Conservation (phyloP, 2,113 vertebrate species). For the Mus musculus region DNA sequence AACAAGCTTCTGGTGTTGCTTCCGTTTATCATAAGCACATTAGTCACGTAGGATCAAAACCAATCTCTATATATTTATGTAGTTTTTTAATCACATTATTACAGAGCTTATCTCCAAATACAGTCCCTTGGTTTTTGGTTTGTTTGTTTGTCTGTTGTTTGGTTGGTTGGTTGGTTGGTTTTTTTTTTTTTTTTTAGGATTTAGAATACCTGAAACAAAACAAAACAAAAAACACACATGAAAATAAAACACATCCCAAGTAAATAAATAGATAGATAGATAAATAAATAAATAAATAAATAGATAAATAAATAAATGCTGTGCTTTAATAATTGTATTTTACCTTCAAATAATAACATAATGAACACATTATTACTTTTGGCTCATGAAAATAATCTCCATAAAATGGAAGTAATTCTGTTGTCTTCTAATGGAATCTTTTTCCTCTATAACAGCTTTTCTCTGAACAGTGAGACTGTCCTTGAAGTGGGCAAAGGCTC, state of each 20-base stretch:
- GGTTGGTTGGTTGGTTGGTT: too few species aligned
- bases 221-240: neutral
- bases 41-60: neutral
- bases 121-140: neutral
- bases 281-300: neutral
- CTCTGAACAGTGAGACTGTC: neutral
- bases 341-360: neutral
- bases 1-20: neutral
- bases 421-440: neutral
- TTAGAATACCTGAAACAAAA: neutral
- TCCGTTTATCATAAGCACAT: neutral
- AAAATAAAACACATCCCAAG: neutral
- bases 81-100: neutral
- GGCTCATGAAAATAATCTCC: slow-evolving; percentile 5
- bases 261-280: neutral
- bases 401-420: slow-evolving; percentile 5
- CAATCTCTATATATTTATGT: neutral
- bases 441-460: neutral
- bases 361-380: neutral
- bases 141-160: too few species aligned
- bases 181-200: neutral
- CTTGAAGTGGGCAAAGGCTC: neutral
- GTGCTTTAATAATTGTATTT: neutral
- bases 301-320: neutral
- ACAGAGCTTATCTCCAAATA: neutral